Percentiles rank a stretch among this genome's conserved stretches.
Evolutionary conservation across 2,113 vertebrate genomes (phyloP).

Genomic region (Puffinus mauretanicus): DNA sequence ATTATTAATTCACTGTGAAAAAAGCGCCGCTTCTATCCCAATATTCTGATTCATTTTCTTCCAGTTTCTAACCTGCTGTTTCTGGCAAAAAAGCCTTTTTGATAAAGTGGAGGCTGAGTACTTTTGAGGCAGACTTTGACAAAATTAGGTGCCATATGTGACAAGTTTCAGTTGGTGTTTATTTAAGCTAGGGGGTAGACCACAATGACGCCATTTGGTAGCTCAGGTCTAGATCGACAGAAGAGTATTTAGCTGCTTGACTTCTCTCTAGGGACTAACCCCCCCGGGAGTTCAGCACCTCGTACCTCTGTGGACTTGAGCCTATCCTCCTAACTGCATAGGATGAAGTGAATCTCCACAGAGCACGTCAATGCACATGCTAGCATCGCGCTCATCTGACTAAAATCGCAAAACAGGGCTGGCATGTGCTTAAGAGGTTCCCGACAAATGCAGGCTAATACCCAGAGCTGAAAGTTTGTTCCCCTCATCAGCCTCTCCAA

Average conservation of each 20-base stretch:
- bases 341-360: neutral
- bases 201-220: conserved; percentile 31
- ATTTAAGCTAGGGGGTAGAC: conserved; percentile 27
- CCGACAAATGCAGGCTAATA: neutral
- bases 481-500: neutral
- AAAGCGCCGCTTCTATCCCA: neutral
- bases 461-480: neutral
- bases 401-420: neutral
- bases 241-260: conserved; percentile 5
- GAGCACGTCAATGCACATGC: neutral
- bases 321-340: neutral
- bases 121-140: conserved; percentile 6
- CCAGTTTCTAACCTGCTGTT: conserved; percentile 54
- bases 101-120: conserved; percentile 54
- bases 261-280: neutral
- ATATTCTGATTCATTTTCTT: conserved; percentile 48
- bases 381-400: neutral
- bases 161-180: conserved; percentile 45
- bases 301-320: neutral
- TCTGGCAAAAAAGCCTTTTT: conserved; percentile 57
- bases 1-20: conserved; percentile 47
- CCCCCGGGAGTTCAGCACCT: neutral
- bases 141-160: conserved; percentile 47
- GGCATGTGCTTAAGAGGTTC: neutral
- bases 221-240: neutral